phyloP scores from a whole-genome alignment of 2,888 invertebrate species.

The Melanostoma mellinum region DNA sequence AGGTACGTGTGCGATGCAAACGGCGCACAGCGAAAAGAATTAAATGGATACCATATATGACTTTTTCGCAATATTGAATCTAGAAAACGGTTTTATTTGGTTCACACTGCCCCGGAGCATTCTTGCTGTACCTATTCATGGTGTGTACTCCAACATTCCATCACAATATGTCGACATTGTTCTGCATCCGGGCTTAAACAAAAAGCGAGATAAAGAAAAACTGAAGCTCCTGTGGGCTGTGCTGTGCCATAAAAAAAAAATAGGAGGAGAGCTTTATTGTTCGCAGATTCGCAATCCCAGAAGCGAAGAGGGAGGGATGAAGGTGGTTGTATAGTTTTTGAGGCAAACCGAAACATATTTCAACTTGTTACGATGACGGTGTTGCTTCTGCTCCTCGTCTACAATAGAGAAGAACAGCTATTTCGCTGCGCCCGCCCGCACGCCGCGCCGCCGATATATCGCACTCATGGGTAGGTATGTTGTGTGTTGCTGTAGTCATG shows the following conservation, averaged over 20 bases:
- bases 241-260: constrained; percentile 24
- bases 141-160: constrained; percentile 39
- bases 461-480: not conserved
- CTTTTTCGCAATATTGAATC: constrained; percentile 22
- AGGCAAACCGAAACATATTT: constrained; percentile 65
- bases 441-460: not conserved
- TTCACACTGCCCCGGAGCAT: not conserved
- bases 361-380: constrained; percentile 59
- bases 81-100: constrained; percentile 3
- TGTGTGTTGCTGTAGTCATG: constrained; percentile 12
- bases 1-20: constrained; percentile 43
- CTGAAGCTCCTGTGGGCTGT: constrained; percentile 17
- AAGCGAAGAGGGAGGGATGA: too few species aligned
- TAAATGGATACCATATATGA: constrained; percentile 22
- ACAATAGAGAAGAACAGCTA: not conserved
- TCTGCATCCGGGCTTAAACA: constrained; percentile 4
- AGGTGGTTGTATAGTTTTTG: constrained; percentile 49
- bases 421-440: not conserved
- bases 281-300: not conserved
- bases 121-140: constrained; percentile 1
- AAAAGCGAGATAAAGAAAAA: constrained; percentile 2
- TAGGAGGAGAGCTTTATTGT: constrained; percentile 15
- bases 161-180: constrained; percentile 50
- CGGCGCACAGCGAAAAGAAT: constrained; percentile 33
- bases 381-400: constrained; percentile 18